Percentiles rank a stretch among this genome's conserved stretches.
These are phyloP conservation scores for Epinotia ramella DNA, from an alignment of 2,888 invertebrate genomes.

Conservation along the genomic window DNA sequence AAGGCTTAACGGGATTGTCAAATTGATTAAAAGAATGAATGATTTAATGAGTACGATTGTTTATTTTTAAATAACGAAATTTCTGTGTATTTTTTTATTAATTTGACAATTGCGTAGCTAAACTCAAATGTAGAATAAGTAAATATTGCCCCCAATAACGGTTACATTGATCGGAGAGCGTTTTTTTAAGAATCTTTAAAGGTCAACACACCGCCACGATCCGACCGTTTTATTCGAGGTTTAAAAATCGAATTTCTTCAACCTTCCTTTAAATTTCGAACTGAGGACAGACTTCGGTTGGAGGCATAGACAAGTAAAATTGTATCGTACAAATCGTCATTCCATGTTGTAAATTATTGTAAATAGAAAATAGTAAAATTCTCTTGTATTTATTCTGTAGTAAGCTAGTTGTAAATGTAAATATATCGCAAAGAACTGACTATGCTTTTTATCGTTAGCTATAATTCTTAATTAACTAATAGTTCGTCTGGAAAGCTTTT, in stretches of 20 bases:
- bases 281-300: not conserved
- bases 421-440: slow-evolving; percentile 69
- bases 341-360: slow-evolving; percentile 77
- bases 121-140: slow-evolving; percentile 6
- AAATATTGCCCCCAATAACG: not conserved
- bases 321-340: slow-evolving; percentile 82
- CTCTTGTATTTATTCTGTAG: slow-evolving; percentile 72
- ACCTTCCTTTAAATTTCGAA: not conserved
- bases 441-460: slow-evolving; percentile 51
- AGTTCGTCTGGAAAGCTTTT: slow-evolving; percentile 10
- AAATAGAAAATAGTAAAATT: slow-evolving; percentile 69
- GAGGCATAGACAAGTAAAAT: slow-evolving; percentile 33
- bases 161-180: not conserved
- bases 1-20: slow-evolving; percentile 23
- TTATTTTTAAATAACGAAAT: not conserved
- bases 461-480: slow-evolving; percentile 42
- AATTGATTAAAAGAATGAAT: not conserved
- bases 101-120: not conserved
- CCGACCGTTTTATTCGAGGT: not conserved
- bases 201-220: not conserved
- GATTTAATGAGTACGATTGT: not conserved
- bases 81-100: not conserved
- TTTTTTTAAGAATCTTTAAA: not conserved
- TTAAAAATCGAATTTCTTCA: not conserved
- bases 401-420: slow-evolving; percentile 72